A percentile compares a stretch with the other conserved stretches of the same genome.
Evolutionary conservation across 1,140 invertebrate species (phyloP).

Genomic region (Ylistrum balloti): DNA sequence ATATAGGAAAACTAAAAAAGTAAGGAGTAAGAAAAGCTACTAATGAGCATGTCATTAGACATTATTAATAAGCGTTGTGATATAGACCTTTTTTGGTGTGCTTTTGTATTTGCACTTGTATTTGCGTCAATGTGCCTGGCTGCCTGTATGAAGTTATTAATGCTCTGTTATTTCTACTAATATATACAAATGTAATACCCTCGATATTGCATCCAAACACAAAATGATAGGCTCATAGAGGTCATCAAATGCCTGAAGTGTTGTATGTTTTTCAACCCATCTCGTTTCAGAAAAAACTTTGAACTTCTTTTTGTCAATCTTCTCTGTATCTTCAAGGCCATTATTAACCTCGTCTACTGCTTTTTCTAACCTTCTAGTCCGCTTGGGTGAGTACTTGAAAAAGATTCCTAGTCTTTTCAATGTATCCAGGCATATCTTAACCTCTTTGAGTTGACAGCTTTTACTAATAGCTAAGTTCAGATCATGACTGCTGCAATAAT

Average conservation of each 20-base stretch:
- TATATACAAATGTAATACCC: no score
- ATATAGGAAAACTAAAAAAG: no score
- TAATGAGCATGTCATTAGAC: no score
- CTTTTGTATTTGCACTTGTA: no score
- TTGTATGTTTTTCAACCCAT: slow-evolving; percentile 61
- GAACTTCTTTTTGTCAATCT: slow-evolving; percentile 49
- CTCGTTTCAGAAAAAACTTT: slow-evolving; percentile 61
- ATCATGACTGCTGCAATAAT: slow-evolving; percentile 63
- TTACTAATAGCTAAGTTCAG: slow-evolving; percentile 62
- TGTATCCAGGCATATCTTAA: slow-evolving; percentile 60
- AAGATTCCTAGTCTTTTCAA: slow-evolving; percentile 63
- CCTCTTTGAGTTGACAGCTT: slow-evolving; percentile 62
- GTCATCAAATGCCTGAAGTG: slow-evolving; percentile 56
- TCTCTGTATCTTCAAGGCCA: neutral
- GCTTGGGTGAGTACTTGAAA: slow-evolving; percentile 65
- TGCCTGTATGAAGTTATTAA: no score
- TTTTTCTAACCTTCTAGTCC: slow-evolving; percentile 54
- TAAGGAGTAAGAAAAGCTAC: no score
- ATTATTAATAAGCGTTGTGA: no score
- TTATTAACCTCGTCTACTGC: slow-evolving; percentile 55
- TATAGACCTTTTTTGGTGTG: no score
- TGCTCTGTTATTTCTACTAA: no score
- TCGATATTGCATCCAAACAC: neutral
- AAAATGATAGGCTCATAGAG: slow-evolving; percentile 56
- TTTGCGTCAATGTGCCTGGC: no score